These are phyloP conservation scores for Colletes gigas DNA, from an alignment of 1,140 invertebrate genomes.

Conservation along the genomic window DNA sequence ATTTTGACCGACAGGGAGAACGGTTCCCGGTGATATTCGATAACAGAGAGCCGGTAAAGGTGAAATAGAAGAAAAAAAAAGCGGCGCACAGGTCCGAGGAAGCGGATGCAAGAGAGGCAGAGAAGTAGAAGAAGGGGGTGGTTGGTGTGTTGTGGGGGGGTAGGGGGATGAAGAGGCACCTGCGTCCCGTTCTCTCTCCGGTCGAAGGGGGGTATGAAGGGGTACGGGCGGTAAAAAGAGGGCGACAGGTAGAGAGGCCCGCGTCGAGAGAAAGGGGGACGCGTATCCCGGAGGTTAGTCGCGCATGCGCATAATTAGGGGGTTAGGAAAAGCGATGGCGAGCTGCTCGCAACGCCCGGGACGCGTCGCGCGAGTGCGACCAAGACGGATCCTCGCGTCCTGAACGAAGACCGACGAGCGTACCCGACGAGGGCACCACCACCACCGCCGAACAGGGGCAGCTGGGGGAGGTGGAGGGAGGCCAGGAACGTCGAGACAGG, in stretches of 20 bases:
- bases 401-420: not conserved
- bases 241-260: constrained; percentile 4
- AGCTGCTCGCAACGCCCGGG: constrained; percentile 80
- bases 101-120: not conserved
- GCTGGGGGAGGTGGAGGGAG: constrained; percentile 30
- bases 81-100: not conserved
- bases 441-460: not conserved
- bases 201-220: not conserved
- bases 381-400: constrained; percentile 3
- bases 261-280: constrained; percentile 43
- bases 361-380: constrained; percentile 54
- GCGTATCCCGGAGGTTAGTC: constrained; percentile 60
- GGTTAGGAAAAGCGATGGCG: constrained; percentile 74
- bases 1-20: too few species aligned
- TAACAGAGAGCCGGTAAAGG: not conserved
- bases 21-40: too few species aligned
- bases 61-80: not conserved
- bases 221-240: constrained; percentile 2
- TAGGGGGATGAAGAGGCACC: not conserved
- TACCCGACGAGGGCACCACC: too few species aligned
- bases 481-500: not conserved
- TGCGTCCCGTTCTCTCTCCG: not conserved
- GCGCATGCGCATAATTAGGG: constrained; percentile 73
- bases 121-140: not conserved
- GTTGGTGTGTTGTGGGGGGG: too few species aligned